Conservation (phyloP, 2,888 invertebrate genomes). For the Ophioninae sp. region DNA sequence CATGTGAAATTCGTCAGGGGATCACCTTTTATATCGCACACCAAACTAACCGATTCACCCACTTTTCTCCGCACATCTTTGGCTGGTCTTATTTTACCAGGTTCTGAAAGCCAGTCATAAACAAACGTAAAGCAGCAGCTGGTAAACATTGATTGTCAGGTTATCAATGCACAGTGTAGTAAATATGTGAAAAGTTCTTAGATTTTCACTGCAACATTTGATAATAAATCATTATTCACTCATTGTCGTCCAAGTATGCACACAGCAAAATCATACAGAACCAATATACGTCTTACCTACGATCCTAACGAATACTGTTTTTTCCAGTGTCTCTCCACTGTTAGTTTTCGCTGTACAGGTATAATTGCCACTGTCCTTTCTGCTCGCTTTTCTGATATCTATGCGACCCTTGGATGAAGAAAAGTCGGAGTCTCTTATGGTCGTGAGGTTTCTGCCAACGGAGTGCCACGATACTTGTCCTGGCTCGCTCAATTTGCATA, state of each 20-base stretch:
- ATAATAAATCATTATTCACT: too few species aligned
- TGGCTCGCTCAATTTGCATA: conserved; percentile 82
- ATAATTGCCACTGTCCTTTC: conserved; percentile 84
- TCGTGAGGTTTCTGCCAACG: conserved; percentile 83
- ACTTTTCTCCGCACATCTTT: conserved; percentile 82
- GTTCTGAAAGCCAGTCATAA: conserved; percentile 79
- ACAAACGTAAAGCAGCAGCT: not conserved
- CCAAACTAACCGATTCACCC: conserved; percentile 82
- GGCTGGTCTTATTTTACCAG: conserved; percentile 81
- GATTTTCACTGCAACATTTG: too few species aligned
- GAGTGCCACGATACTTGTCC: conserved; percentile 84
- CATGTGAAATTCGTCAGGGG: conserved; percentile 84
- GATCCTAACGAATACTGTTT: conserved; percentile 76
- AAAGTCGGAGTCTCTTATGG: conserved; percentile 74
- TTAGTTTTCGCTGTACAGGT: conserved; percentile 83
- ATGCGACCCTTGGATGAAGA: conserved; percentile 78
- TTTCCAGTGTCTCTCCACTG: conserved; percentile 75
- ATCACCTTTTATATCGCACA: conserved; percentile 84
- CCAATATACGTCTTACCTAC: conserved; percentile 72
- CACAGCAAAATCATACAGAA: not conserved
- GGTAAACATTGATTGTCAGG: not conserved
- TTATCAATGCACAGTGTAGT: not conserved
- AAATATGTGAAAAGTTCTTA: not conserved
- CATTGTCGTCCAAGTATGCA: too few species aligned
- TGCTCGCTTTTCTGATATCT: conserved; percentile 82